These are phyloP conservation scores for Anableps anableps DNA, from an alignment of 2,797 vertebrate species.

Conservation along the genomic window DNA sequence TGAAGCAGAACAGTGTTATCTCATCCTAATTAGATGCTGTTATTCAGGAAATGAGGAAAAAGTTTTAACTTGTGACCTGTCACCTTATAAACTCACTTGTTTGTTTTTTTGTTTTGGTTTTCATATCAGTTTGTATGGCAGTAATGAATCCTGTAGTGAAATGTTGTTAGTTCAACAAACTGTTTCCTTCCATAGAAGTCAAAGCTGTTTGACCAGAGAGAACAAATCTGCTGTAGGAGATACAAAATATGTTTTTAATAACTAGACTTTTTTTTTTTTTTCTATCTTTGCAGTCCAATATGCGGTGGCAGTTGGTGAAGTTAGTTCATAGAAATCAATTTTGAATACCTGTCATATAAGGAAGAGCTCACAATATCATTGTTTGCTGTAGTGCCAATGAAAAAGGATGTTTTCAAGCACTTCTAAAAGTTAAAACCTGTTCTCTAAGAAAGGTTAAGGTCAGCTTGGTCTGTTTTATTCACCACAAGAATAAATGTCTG, in stretches of 20 bases:
- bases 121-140: neutral
- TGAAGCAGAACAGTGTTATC: neutral
- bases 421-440: neutral
- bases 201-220: slow-evolving; percentile 40
- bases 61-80: neutral
- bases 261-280: neutral
- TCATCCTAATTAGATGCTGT: neutral
- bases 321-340: neutral
- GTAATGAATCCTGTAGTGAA: neutral
- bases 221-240: slow-evolving; percentile 12
- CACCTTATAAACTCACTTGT: neutral
- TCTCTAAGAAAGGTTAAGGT: neutral
- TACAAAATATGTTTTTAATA: slow-evolving; percentile 7
- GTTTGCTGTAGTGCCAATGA: neutral
- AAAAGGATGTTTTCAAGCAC: neutral
- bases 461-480: neutral
- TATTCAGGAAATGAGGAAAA: neutral
- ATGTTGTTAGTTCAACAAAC: neutral
- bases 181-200: slow-evolving; percentile 3
- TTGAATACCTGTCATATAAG: neutral
- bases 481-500: too few relatives aligned
- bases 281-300: slow-evolving; percentile 7
- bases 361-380: neutral
- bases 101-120: neutral
- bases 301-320: neutral